phyloP scores from a whole-genome alignment of 2,888 invertebrate species.

The Merodon equestris region DNA sequence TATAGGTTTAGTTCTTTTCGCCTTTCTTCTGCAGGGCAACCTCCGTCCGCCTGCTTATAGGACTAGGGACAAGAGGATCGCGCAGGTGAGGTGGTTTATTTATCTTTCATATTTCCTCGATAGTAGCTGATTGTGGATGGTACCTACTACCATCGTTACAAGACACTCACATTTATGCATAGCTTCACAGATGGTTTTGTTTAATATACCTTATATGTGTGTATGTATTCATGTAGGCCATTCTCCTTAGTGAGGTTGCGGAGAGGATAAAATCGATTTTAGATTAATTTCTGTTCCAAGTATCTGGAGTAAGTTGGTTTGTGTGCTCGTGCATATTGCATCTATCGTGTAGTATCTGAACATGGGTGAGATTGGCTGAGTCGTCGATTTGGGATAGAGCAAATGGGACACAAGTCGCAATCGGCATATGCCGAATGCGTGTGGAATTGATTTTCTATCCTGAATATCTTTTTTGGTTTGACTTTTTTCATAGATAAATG shows the following conservation, averaged over 20 bases:
- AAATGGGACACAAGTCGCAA: constrained; percentile 25
- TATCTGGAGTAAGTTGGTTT: constrained; percentile 20
- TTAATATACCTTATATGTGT: constrained; percentile 5
- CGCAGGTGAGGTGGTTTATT: constrained; percentile 42
- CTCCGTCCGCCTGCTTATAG: constrained; percentile 5
- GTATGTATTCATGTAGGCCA: constrained; percentile 5
- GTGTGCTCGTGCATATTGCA: constrained; percentile 19
- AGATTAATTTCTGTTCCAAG: constrained; percentile 46
- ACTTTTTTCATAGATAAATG: no score
- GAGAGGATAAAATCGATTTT: constrained; percentile 52
- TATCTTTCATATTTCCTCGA: constrained; percentile 59
- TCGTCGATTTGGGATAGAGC: neutral
- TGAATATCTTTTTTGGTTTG: no score
- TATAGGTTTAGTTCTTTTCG: constrained; percentile 28
- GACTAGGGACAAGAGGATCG: constrained; percentile 28
- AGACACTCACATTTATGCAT: constrained; percentile 1
- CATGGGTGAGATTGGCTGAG: neutral
- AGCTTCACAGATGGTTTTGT: constrained; percentile 1
- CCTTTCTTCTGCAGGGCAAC: constrained; percentile 7
- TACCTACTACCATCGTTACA: constrained; percentile 8
- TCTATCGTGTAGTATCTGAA: neutral
- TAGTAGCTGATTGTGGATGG: constrained; percentile 57
- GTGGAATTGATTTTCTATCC: no score
- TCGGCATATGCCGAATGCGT: constrained; percentile 1
- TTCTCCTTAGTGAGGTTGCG: constrained; percentile 5